Evolutionary conservation across 2,797 vertebrate species (phyloP), one percentile per base, ranked within the genome.

Genomic region (Falco novaeseelandiae): DNA sequence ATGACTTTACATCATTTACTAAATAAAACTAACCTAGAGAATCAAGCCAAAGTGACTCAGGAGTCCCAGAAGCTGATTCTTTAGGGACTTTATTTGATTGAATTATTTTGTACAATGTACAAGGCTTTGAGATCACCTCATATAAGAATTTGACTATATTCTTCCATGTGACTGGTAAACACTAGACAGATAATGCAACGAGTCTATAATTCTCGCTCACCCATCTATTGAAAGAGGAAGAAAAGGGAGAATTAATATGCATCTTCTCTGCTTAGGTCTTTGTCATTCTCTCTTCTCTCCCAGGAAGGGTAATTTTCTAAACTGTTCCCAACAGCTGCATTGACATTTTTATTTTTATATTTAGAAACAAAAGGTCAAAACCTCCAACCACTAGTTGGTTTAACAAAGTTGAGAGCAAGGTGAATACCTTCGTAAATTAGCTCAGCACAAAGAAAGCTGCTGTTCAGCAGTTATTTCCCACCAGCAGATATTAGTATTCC

Each of bases 361-460:
- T 94, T 93, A 94, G 91, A 93, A 96, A 87, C 40, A 76, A 87
- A 91, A 96, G 88, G 86, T 93, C 66, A 89, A 93, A 83, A 71
- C 76, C 63, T 94, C 59, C 44, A 66, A 38, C 54, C 42, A 62
- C 63, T 73, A 27, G 89, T 70, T 72, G 66, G 29, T 70, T 83
- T 74, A 87, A 83, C 70, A 84, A 86, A 52, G 30, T 18, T 13
- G 79, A 74, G 54, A 44, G 23, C 78, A 83, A 89, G 80, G 55
- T 67, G 63, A 91, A 34, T 77, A 49, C 22, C 62, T 86, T 89
- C 74, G 18, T 76, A 89, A 94, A 87, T 71, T 86, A 93, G 54
- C 46, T 96, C 46, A 49, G 59, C 54, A 87, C 36, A 62, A 87
- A 83, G 59, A 61, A 96, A 93, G n/a, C 46, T 88, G 21, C 32